Evolutionary conservation across 2,888 invertebrate genomes (phyloP), one percentile per base, ranked within the genome.

Genomic region (Nasonia oneida): DNA sequence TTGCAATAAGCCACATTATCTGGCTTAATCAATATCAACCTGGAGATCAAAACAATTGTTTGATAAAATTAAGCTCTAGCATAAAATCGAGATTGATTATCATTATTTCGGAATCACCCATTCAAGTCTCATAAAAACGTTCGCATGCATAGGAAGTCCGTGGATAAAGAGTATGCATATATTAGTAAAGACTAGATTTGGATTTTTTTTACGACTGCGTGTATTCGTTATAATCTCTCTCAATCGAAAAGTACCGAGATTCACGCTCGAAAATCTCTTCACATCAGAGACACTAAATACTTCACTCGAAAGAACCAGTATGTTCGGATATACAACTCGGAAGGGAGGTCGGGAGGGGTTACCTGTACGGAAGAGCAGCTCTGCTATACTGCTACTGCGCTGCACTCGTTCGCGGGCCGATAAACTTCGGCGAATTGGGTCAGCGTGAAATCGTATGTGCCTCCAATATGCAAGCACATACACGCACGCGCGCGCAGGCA

Each of bases 401-500:
- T 67, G 67, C 67, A 67, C 67, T 67, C 33, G 47, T 74, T 47
- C 42, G 23, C 12, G 39, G n/a, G 71, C 71, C 47, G 23, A 47
- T 47, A n/a, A 74, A 74, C 23, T 74, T 3, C 10, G 73, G 12
- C 39, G 67, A 67, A 67, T 67, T 74, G 47, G 74, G 47, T 74
- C 50, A 50, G 50, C 74, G 23, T 37, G 29, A 74, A 74, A 74
- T 14, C 15, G 74, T 50, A 29, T 50, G 23, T 74, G 2, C 29
- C 29, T 33, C 15, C 67, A 33, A 67, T 67, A 67, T 67, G 33
- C 67, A 67, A 33, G 33, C 5, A 64, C 10, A 64, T 12, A 64
- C 23, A 67, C 29, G 14, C 5, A 29, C n/a, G 29, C 23, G 1
- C 1, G 3, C 10, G 29, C 29, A 64, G 29, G 29, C 10, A 67